phyloP scores from a whole-genome alignment of 2,888 invertebrate genomes.

The Ormyrus rosae region DNA sequence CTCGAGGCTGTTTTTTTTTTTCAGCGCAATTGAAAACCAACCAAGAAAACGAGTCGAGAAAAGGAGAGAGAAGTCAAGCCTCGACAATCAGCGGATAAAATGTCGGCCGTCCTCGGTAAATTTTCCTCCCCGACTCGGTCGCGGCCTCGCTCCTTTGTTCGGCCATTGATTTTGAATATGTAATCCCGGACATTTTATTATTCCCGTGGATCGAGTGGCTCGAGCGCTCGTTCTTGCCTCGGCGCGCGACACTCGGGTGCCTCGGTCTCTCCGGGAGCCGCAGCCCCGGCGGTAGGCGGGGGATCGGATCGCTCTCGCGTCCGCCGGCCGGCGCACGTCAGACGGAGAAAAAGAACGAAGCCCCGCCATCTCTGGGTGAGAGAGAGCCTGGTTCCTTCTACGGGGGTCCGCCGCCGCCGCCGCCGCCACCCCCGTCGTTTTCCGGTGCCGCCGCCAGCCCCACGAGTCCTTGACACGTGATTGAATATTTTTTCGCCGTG shows the following conservation, averaged over 20 bases:
- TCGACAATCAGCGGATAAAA: slow-evolving; percentile 47
- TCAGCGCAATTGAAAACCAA: too few species aligned
- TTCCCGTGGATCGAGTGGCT: slow-evolving; percentile 67
- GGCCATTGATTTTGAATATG: slow-evolving; percentile 75
- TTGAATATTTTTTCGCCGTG: slow-evolving; percentile 75
- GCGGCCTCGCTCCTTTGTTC: slow-evolving; percentile 59
- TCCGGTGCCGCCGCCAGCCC: slow-evolving; percentile 60
- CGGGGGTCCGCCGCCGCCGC: slow-evolving; percentile 26
- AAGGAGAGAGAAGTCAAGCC: not conserved
- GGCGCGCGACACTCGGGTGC: not conserved
- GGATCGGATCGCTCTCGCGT: too few species aligned
- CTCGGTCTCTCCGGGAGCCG: slow-evolving; percentile 31
- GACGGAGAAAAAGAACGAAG: slow-evolving; percentile 50
- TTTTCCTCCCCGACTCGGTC: slow-evolving; percentile 11
- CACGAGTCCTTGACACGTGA: slow-evolving; percentile 73
- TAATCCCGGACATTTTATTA: slow-evolving; percentile 74
- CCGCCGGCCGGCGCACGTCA: slow-evolving; percentile 53
- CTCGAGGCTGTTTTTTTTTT: too few species aligned
- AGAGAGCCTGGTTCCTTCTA: slow-evolving; percentile 52
- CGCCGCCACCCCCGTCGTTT: slow-evolving; percentile 21
- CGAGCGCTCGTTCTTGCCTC: not conserved
- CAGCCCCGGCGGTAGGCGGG: slow-evolving; percentile 12
- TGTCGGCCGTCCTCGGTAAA: slow-evolving; percentile 45
- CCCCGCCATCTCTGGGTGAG: slow-evolving; percentile 25
- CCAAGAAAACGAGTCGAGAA: not conserved